A percentile compares a stretch with the other conserved stretches of the same genome.
Evolutionary conservation across 2,888 invertebrate species (phyloP).

Genomic region (Dicyrtoma fusca): DNA sequence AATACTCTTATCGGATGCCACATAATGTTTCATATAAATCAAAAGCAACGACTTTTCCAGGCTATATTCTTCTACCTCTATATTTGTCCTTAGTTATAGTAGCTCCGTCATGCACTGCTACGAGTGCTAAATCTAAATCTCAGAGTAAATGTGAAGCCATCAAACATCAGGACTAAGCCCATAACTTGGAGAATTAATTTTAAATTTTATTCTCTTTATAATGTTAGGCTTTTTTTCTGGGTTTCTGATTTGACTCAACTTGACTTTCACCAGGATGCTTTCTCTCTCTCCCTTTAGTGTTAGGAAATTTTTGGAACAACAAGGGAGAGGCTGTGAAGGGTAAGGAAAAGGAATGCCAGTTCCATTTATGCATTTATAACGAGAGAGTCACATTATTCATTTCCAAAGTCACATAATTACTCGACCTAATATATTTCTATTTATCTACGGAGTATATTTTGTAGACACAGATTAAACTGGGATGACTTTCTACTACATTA

Average conservation of each 20-base stretch:
- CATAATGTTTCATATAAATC: constrained; percentile 36
- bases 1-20: constrained; percentile 26
- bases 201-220: constrained; percentile 12
- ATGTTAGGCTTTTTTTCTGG: too few relatives aligned
- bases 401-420: not conserved
- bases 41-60: constrained; percentile 27
- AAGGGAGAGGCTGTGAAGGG: not conserved
- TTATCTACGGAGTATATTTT: not conserved
- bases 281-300: not conserved
- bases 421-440: not conserved
- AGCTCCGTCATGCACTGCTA: not conserved
- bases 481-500: too few relatives aligned
- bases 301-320: not conserved
- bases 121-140: not conserved
- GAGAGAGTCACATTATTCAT: not conserved
- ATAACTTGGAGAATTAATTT: constrained; percentile 30
- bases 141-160: not conserved
- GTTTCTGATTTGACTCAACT: too few relatives aligned
- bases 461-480: not conserved
- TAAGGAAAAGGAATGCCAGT: too few relatives aligned
- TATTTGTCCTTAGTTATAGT: not conserved
- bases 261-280: not conserved
- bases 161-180: constrained; percentile 21
- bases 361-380: too few relatives aligned
- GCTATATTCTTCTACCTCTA: not conserved